These are phyloP conservation scores for Zaprionus gabonicus DNA, from an alignment of 1,140 invertebrate species.

Conservation along the genomic window DNA sequence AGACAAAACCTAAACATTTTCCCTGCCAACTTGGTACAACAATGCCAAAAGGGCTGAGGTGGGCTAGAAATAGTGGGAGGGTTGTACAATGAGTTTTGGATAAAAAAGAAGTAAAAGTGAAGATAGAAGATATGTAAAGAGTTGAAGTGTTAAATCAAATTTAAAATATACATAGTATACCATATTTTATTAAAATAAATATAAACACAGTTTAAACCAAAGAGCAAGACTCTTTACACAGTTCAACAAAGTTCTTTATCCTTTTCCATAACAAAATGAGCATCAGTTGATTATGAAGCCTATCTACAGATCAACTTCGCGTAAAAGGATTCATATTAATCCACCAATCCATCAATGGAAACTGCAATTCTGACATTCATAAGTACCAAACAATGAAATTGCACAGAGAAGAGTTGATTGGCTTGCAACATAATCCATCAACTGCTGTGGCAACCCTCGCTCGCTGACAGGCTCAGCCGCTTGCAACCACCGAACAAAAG, in stretches of 20 bases:
- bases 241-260: not conserved
- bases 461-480: constrained; percentile 10
- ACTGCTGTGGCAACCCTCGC: constrained; percentile 54
- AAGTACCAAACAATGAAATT: constrained; percentile 21
- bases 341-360: constrained; percentile 34
- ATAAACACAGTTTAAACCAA: no score
- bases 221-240: not conserved
- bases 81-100: constrained; percentile 4
- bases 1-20: constrained; percentile 46
- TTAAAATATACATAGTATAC: no score
- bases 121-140: no score
- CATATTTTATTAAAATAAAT: no score
- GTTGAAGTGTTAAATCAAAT: no score
- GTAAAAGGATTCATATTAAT: constrained; percentile 7
- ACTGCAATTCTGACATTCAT: constrained; percentile 31
- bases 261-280: not conserved
- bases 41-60: constrained; percentile 18
- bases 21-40: constrained; percentile 15
- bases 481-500: constrained; percentile 73
- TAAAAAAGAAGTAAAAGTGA: no score
- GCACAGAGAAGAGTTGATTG: constrained; percentile 1
- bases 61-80: not conserved
- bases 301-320: no score
- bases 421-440: constrained; percentile 48
- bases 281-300: no score